Base-by-base conservation (phyloP, 2,113 vertebrate species). In the Diadophis punctatus region DNA sequence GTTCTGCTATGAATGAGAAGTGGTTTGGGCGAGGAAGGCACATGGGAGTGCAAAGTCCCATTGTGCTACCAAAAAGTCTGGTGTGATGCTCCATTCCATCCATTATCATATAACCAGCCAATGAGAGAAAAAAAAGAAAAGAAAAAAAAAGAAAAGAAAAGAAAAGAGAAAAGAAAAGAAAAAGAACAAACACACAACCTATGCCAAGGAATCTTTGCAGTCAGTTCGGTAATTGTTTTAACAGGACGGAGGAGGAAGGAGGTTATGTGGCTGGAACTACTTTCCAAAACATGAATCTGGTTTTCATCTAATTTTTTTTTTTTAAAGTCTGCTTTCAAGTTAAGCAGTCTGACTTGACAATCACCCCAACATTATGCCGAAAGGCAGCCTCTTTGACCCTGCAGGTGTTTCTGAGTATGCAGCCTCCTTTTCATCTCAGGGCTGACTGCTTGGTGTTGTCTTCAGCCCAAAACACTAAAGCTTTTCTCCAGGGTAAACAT, bases 391-490 rank as follows among this genome's bases (percentile, higher is more conserved):
- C 11, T 34, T 20, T 93, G 18, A 92, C 53, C 95, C 95, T 93
- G 93, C 90, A 68, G 88, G 30, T 52, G 0, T 0, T 94, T 94
- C 95, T 51, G 93, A 93, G 93, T 86, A 88, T 48, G 88, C 56
- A 51, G 85, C 43, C 48, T 92, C 53, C 34, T 58, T 92, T 94
- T 89, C 74, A 86, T 86, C 74, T 6, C 68, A 1, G 60, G 25
- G 25, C 1, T 46, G 18, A 68, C 39, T 25, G 55, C 85, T 49
- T 94, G 25, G 9, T 12, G 34, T 90, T 25, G 4, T 34, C 58
- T 84, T 9, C 84, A 53, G n/a, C 2, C 16, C 0, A 92, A 92
- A 48, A 88, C 80, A 92, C 23, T 63, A 91, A 34, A 55, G 25
- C 22, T 85, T 55, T 91, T 85, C 90, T 91, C 90, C 74, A 91